Conservation (phyloP, 2,113 vertebrate genomes). For the Echinops telfairi region DNA sequence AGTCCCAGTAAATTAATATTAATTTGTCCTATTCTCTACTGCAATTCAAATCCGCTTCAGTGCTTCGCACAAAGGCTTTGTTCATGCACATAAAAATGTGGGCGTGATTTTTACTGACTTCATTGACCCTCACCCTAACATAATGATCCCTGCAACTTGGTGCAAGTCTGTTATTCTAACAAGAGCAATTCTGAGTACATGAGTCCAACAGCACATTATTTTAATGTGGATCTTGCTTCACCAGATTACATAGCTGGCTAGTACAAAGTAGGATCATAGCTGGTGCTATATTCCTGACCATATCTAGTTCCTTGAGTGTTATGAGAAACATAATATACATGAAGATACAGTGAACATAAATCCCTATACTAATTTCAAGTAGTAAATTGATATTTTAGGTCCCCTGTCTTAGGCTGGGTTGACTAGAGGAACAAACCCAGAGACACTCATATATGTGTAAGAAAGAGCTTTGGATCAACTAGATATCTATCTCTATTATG, state of each 20-base stretch:
- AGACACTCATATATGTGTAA: no score
- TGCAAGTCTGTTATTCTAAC: slow-evolving; percentile 49
- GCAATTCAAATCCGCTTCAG: not conserved
- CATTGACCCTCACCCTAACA: slow-evolving; percentile 33
- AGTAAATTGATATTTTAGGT: slow-evolving; percentile 54
- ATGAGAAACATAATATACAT: slow-evolving; percentile 47
- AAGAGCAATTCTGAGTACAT: slow-evolving; percentile 19
- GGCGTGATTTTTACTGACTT: not conserved
- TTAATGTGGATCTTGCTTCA: slow-evolving; percentile 22
- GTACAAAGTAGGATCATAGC: not conserved
- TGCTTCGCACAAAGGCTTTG: slow-evolving; percentile 42
- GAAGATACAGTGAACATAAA: slow-evolving; percentile 46
- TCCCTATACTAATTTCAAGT: slow-evolving; percentile 59
- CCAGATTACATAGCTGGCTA: not conserved
- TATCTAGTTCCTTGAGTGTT: slow-evolving; percentile 43
- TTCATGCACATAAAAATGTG: not conserved
- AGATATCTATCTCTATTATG: no score
- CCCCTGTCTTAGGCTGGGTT: not conserved
- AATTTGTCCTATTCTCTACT: not conserved
- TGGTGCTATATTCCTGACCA: not conserved
- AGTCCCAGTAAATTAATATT: not conserved
- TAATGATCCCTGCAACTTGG: not conserved
- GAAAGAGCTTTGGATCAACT: no score
- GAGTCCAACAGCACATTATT: slow-evolving; percentile 28
- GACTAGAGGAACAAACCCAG: no score